Evolutionary conservation across 2,113 vertebrate species (phyloP).

Genomic region (Herpetotheres cachinnans): DNA sequence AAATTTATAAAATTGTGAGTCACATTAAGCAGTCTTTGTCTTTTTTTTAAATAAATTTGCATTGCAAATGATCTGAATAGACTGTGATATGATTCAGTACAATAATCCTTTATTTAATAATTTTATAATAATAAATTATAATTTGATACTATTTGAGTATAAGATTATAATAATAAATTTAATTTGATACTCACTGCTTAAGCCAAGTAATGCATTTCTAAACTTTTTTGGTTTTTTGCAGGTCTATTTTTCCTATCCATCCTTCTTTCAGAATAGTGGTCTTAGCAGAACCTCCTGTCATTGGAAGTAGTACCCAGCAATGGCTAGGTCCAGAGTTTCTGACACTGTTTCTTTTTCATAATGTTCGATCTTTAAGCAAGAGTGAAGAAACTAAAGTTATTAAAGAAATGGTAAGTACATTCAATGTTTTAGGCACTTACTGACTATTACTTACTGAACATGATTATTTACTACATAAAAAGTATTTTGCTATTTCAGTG

Average conservation of each 20-base stretch:
- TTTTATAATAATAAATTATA: no score
- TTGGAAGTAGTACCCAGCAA: constrained; percentile 84
- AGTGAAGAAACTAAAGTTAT: constrained; percentile 87
- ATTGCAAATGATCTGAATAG: not conserved
- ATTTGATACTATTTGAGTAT: no score
- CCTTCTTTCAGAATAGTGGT: constrained; percentile 92
- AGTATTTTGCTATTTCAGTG: not conserved
- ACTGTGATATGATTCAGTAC: not conserved
- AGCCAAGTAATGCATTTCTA: not conserved
- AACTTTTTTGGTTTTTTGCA: constrained; percentile 43
- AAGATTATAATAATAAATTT: not conserved
- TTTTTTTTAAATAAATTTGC: not conserved
- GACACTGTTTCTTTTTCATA: constrained; percentile 93
- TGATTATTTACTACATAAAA: not conserved
- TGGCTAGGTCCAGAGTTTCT: constrained; percentile 94
- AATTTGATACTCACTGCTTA: not conserved
- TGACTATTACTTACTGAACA: not conserved
- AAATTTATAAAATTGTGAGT: not conserved
- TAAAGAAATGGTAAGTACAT: constrained; percentile 81
- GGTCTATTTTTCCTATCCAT: constrained; percentile 88
- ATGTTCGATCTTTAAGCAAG: constrained; percentile 79
- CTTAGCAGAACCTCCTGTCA: constrained; percentile 88
- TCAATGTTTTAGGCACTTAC: not conserved
- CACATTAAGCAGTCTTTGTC: not conserved
- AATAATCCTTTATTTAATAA: not conserved